These are phyloP conservation scores for Geophilus truncorum DNA, from an alignment of 2,888 invertebrate species.

Conservation along the genomic window DNA sequence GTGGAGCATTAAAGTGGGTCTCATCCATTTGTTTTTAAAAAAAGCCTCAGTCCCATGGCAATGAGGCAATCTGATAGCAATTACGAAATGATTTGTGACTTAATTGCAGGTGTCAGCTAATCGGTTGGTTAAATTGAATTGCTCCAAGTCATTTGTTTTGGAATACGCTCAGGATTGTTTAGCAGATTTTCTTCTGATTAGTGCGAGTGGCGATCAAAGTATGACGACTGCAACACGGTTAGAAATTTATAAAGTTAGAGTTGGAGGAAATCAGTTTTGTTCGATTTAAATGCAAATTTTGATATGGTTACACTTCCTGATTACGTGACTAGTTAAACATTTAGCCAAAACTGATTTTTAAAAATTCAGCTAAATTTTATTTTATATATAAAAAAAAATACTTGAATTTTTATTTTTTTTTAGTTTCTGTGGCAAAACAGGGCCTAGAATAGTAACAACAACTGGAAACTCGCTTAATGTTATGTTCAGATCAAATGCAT, in stretches of 20 bases:
- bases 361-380: too few relatives aligned
- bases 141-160: neutral
- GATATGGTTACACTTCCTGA: too few relatives aligned
- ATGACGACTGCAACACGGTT: constrained; percentile 4
- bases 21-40: neutral
- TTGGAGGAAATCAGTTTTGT: too few relatives aligned
- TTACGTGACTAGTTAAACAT: too few relatives aligned
- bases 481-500: constrained; percentile 3
- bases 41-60: neutral
- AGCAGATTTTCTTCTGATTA: constrained; percentile 25
- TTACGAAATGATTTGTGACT: neutral
- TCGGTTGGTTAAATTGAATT: neutral
- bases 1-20: constrained; percentile 20
- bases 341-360: too few relatives aligned
- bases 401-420: neutral
- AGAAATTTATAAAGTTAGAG: neutral
- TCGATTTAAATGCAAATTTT: too few relatives aligned
- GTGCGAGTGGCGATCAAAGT: neutral
- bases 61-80: neutral
- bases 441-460: neutral
- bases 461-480: neutral
- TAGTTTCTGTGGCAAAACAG: neutral
- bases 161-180: constrained; percentile 3
- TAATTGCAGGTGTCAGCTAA: constrained; percentile 19
- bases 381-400: too few relatives aligned